Evolutionary conservation across 2,888 invertebrate species (phyloP), one percentile per base, ranked within the genome.

Genomic region (Campoplex nolae): DNA sequence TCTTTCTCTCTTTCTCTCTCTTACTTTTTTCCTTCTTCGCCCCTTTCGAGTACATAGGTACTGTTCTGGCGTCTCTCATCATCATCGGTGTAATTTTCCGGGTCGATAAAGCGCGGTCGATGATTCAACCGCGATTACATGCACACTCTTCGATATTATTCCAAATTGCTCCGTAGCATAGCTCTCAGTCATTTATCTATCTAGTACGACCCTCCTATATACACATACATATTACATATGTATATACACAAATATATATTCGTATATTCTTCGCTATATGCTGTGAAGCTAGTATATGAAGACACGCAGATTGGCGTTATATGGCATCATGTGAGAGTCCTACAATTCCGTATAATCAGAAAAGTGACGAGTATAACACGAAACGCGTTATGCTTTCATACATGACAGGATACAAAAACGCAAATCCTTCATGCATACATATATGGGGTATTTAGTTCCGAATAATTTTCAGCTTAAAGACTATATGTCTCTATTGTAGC

Each of bases 121-220:
- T 87, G 87, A 87, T 84, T 83, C 83, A 83, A 83, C 79, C 85
- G 79, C 87, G 87, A 87, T 87, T 87, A 87, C 87, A 85, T 85
- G 87, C 87, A 85, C 83, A 86, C 87, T 85, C 85, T 87, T 79
- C 87, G 79, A 85, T 87, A 87, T 87, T 87, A 87, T 85, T 87
- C 87, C 85, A 87, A 87, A 87, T 87, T 87, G 87, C 87, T 87
- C 82, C 73, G 81, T 85, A 78, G 85, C 87, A 79, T 71, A 78
- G 82, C 77, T 85, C 87, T 82, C 75, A 83, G 85, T 85, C 85
- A 85, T 87, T 87, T 87, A 83, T 87, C 87, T 83, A 85, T 87
- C 87, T 87, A 76, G 84, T 87, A 85, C 83, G 75, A 67, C 79
- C 79, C 51, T 70, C 74, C 65, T 56, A 75, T 75, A 56, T n/a